Percentiles rank a stretch among this genome's conserved stretches.
phyloP scores from a whole-genome alignment of 2,888 invertebrate species.

The Lamellibrachia satsuma region DNA sequence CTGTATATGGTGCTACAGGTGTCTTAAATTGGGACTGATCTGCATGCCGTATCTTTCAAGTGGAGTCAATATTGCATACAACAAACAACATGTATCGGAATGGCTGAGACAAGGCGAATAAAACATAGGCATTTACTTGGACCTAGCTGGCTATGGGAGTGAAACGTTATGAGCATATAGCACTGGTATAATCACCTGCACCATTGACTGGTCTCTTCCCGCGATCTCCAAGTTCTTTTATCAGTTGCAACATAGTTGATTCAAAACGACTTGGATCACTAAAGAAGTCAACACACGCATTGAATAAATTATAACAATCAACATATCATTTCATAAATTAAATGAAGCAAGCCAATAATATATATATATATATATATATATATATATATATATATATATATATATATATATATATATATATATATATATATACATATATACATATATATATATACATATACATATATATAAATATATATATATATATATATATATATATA shows the following conservation, averaged over 20 bases:
- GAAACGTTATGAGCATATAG: background rate
- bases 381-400: too few species aligned
- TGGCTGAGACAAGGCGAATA: background rate
- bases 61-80: too few species aligned
- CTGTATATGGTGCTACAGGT: too few species aligned
- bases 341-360: too few species aligned
- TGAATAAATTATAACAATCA: background rate
- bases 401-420: too few species aligned
- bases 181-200: slow-evolving; percentile 21
- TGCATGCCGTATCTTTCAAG: too few species aligned
- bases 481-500: too few species aligned
- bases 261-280: slow-evolving; percentile 46
- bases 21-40: too few species aligned
- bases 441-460: too few species aligned
- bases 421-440: too few species aligned
- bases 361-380: too few species aligned
- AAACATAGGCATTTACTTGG: background rate
- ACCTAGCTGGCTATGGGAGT: background rate
- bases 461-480: too few species aligned
- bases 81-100: background rate
- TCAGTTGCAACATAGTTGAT: slow-evolving; percentile 45
- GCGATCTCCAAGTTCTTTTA: slow-evolving; percentile 52
- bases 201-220: slow-evolving; percentile 39
- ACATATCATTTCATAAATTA: background rate
- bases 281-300: slow-evolving; percentile 34